Evolutionary conservation across 2,797 vertebrate genomes (phyloP), one percentile per base, ranked within the genome.

Genomic region (Yasuhikotakia modesta): DNA sequence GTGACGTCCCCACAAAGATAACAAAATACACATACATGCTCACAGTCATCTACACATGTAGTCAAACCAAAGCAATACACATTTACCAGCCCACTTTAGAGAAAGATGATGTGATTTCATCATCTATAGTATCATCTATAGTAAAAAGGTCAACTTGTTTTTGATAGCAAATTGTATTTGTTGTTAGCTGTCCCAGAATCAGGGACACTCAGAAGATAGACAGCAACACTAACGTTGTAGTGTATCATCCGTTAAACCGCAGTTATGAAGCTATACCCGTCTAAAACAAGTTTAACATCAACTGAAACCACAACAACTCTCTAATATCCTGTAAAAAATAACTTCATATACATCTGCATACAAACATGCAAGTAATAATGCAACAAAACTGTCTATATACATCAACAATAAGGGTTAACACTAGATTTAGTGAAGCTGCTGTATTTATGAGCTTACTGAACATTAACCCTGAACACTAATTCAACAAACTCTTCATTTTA

Each of bases 41-140:
- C 48, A 70, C 50, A 77, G 58, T 46, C 45, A 73, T 61, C 52
- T 58, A 35, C 53, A 22, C 70, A 73, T 73, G 30, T 63, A 69
- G 22, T 73, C 65, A 81, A 53, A 83, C 69, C 74, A 58, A 83
- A 82, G 68, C 68, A 79, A 82, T 78, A 69, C 53, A 24, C 68
- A 76, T 64, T 32, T 60, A 82, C 64, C 19, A 30, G 24, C 61
- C 45, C 71, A 78, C 53, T 57, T 71, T 17, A 39, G 63, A 63
- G 19, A 35, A 27, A 16, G 45, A 13, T 60, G 65, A 68, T 70
- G 76, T 16, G 16, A 77, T 74, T 79, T 43, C n/a, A 21, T 32
- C 17, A 57, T 22, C 53, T 19, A 53, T 4, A 2, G 27, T 27
- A 27, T n/a, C n/a, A n/a, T n/a, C n/a, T n/a, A 7, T 43, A 57